phyloP scores from a whole-genome alignment of 1,140 invertebrate species.

The Phocides pigmalion region DNA sequence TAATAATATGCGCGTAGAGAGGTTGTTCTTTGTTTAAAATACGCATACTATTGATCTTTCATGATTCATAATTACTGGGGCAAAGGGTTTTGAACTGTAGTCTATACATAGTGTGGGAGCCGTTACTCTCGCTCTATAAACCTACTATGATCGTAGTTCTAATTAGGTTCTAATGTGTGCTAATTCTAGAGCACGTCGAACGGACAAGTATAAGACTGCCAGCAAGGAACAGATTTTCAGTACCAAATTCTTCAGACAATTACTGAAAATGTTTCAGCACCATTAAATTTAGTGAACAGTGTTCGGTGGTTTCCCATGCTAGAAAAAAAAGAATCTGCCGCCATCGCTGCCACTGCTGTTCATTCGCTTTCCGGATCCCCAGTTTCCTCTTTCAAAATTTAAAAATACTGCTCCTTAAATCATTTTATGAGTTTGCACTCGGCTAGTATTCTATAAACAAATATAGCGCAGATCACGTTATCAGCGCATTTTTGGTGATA shows the following conservation, averaged over 20 bases:
- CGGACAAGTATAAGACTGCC: background rate
- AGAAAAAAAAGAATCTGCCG: no score
- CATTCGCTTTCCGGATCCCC: no score
- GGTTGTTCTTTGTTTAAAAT: constrained; percentile 37
- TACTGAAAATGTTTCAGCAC: no score
- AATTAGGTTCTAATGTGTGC: constrained; percentile 38
- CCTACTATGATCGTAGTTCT: constrained; percentile 38
- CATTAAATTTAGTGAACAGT: no score
- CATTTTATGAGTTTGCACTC: no score
- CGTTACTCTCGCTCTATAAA: constrained; percentile 51
- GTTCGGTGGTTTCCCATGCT: no score
- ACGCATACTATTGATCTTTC: constrained; percentile 62
- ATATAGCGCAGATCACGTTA: background rate
- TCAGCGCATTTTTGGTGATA: background rate
- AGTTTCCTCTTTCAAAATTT: no score
- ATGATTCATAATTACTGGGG: constrained; percentile 62
- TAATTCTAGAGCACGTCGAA: constrained; percentile 24
- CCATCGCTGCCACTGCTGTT: no score
- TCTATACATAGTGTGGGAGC: constrained; percentile 26
- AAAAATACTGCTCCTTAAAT: no score
- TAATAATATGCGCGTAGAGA: background rate
- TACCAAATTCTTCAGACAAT: no score
- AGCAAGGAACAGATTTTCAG: no score
- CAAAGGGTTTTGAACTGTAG: constrained; percentile 69
- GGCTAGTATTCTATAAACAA: no score